Base-by-base conservation (phyloP, 2,888 invertebrate genomes). In the Caenorhabditis zanzibari region DNA sequence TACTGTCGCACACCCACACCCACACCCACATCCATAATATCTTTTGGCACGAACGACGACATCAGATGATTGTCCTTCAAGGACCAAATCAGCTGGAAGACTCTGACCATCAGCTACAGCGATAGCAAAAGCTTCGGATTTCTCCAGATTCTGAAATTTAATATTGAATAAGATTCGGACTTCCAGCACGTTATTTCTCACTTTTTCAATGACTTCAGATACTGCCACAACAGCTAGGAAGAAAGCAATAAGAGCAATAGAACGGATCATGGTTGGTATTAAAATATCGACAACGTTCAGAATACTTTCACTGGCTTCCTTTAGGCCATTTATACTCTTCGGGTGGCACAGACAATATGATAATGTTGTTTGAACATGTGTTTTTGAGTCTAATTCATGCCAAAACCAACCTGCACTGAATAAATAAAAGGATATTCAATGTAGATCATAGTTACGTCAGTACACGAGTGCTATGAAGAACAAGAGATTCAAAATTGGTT, bases 21-120 rank as follows among this genome's bases (percentile, higher is more conserved):
- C 76, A 35, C 76, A 76, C 0, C 76, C 76, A 47, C 68, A 76
- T 38, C 76, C 76, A n/a, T 68, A 76, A 14, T 76, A 68, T n/a
- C 76, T 14, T 24, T 76, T 68, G n/a, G 76, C 76, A 10, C 76
- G 76, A 2, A 76, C 59, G 6, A 76, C 14, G 1, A 76, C 24
- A 19, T 76, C 68, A 12, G 59, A 76, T 9, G 58, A 66, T 35
- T 76, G 76, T 6, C 76, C 76, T 59, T 76, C 76, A 24, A 32
- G 66, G 2, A 24, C 47, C 12, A 66, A 19, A 35, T 75, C 66
- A 1, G 54, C 7, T n/a, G 35, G 26, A 19, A 19, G 35, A 2
- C 28, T 26, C 14, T 41, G 22, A 9, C n/a, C 61, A 14, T 54
- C 32, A n/a, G 59, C 28, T 3, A 61, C 28, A 16, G 73, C 74